A percentile compares a stretch with the other conserved stretches of the same genome.
These are phyloP conservation scores for Trichacis sp. DNA, from an alignment of 2,888 invertebrate genomes.

Conservation along the genomic window DNA sequence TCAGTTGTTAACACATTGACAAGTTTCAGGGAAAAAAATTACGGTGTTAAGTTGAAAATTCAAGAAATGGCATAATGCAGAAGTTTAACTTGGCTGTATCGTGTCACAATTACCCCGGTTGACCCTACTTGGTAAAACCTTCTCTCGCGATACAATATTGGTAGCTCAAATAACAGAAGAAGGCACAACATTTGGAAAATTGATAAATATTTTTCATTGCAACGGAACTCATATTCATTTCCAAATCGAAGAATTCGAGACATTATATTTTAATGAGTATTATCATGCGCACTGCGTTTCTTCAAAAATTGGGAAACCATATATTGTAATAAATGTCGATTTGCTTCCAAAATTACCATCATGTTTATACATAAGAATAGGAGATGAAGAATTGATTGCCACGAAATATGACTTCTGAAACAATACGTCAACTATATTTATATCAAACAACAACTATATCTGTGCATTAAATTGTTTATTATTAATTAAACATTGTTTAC, in stretches of 20 bases:
- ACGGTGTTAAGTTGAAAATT: no score
- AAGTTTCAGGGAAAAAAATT: no score
- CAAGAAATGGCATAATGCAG: no score
- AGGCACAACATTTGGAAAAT: conserved; percentile 20
- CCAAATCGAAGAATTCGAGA: neutral
- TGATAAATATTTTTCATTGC: conserved; percentile 23
- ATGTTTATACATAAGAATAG: neutral
- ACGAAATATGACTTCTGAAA: neutral
- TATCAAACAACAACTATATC: no score
- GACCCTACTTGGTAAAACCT: conserved; percentile 17
- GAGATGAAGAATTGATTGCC: neutral
- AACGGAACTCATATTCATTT: neutral
- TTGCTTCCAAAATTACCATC: conserved; percentile 12
- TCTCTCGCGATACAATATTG: conserved; percentile 14
- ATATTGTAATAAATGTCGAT: conserved; percentile 8
- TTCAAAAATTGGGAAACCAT: neutral
- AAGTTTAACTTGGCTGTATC: no score
- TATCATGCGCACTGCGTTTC: conserved; percentile 10
- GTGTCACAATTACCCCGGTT: no score
- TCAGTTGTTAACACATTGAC: no score
- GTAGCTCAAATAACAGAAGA: conserved; percentile 18
- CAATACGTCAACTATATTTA: no score
- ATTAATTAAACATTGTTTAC: no score
- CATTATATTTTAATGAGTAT: neutral
- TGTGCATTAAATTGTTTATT: no score